These are phyloP conservation scores for Pyrgus malvae DNA, from an alignment of 2,888 invertebrate species.

Conservation along the genomic window DNA sequence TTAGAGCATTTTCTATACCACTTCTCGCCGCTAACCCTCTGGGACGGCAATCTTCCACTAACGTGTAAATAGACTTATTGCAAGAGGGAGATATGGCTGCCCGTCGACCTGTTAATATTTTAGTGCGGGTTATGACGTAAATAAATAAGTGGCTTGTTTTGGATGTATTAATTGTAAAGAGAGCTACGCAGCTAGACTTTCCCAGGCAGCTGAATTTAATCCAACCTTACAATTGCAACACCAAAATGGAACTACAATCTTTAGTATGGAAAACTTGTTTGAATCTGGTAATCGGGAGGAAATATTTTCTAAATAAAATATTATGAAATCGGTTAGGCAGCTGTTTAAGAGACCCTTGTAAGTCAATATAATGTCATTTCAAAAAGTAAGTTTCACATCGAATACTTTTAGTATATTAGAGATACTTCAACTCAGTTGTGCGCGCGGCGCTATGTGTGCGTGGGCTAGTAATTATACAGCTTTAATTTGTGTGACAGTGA, in stretches of 20 bases:
- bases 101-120: conserved; percentile 48
- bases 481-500: no score
- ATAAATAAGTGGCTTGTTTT: conserved; percentile 47
- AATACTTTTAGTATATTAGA: no score
- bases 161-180: conserved; percentile 38
- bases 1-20: conserved; percentile 46
- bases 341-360: no score
- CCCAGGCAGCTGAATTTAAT: neutral
- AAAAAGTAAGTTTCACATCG: no score
- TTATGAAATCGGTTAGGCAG: neutral
- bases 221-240: conserved; percentile 1
- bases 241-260: conserved; percentile 11
- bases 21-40: conserved; percentile 47
- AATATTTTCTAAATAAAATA: neutral
- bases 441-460: no score
- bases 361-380: no score
- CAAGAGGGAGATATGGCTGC: conserved; percentile 45
- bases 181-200: neutral
- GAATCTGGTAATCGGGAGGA: conserved; percentile 4
- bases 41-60: conserved; percentile 51
- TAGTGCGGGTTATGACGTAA: conserved; percentile 46
- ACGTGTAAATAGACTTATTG: conserved; percentile 59
- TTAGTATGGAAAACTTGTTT: conserved; percentile 3
- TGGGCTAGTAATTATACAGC: no score
- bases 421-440: no score